Evolutionary conservation across 92 coral and sea anemone species (phyloP).

Genomic region (Epizoanthus fatuus): DNA sequence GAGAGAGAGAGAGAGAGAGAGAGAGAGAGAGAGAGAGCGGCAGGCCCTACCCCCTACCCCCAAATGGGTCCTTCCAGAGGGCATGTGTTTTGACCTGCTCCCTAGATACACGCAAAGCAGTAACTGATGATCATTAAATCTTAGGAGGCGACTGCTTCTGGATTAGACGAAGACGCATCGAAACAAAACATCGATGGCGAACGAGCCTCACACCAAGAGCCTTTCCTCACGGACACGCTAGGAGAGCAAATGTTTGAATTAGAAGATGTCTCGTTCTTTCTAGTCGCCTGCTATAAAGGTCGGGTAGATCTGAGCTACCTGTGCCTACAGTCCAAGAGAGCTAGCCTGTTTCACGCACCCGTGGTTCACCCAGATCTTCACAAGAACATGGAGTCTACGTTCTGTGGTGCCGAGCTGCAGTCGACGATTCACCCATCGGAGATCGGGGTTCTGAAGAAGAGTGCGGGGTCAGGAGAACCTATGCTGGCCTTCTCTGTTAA

Average conservation of each 20-base stretch:
- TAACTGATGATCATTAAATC: background rate
- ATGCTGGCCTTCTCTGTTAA: constrained; percentile 93
- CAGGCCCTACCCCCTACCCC: too few species aligned
- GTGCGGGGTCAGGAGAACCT: constrained; percentile 73
- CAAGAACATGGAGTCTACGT: constrained; percentile 87
- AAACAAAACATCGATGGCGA: constrained; percentile 7
- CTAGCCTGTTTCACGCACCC: constrained; percentile 86
- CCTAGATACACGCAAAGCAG: too few species aligned
- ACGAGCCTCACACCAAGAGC: constrained; percentile 11
- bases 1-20: too few species aligned
- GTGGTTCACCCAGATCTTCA: constrained; percentile 76
- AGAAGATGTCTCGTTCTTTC: constrained; percentile 86
- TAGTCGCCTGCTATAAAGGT: constrained; percentile 94
- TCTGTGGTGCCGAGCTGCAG: constrained; percentile 94
- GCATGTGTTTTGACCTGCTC: too few species aligned
- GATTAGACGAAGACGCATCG: background rate
- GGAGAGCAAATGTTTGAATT: constrained; percentile 81
- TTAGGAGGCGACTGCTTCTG: background rate
- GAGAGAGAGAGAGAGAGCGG: too few species aligned
- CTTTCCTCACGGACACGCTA: background rate
- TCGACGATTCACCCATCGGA: constrained; percentile 91
- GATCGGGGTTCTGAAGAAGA: constrained; percentile 70
- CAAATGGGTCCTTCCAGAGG: too few species aligned
- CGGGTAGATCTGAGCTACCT: constrained; percentile 88
- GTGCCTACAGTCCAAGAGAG: constrained; percentile 79